phyloP scores from a whole-genome alignment of 2,113 vertebrate genomes.

The Atrichornis clamosus region DNA sequence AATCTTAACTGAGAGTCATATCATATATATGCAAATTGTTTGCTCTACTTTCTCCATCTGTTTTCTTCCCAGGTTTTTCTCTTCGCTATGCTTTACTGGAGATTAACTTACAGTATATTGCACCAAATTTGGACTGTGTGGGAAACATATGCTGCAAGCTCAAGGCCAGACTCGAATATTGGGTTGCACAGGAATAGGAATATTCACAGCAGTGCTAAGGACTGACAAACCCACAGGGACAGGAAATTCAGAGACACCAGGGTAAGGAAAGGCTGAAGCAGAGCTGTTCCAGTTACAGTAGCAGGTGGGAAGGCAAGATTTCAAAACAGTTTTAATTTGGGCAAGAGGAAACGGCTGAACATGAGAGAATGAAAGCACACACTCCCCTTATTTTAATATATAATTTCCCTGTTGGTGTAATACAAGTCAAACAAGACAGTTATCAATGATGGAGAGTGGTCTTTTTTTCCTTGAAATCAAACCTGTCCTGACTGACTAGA shows the following conservation, averaged over 20 bases:
- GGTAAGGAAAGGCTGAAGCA: slow-evolving; percentile 25
- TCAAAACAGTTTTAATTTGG: slow-evolving; percentile 35
- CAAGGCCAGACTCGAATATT: slow-evolving; percentile 56
- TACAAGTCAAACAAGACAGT: not conserved
- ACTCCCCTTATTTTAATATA: not conserved
- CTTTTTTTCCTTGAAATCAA: not conserved
- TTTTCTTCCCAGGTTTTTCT: slow-evolving; percentile 50
- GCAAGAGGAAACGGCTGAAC: slow-evolving; percentile 35
- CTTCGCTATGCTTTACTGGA: slow-evolving; percentile 27
- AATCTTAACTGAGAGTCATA: slow-evolving; percentile 60
- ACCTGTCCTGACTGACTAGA: not conserved
- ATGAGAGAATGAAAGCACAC: not conserved
- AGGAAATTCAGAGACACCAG: slow-evolving; percentile 39
- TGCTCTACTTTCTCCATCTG: slow-evolving; percentile 69
- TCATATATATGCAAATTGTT: slow-evolving; percentile 61
- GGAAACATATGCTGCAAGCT: slow-evolving; percentile 62
- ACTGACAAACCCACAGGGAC: slow-evolving; percentile 50
- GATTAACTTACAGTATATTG: slow-evolving; percentile 54
- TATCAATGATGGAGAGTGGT: not conserved
- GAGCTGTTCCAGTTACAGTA: slow-evolving; percentile 44
- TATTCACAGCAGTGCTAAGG: slow-evolving; percentile 41
- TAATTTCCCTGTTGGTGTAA: not conserved
- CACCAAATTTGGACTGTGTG: slow-evolving; percentile 51
- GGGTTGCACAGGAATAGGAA: slow-evolving; percentile 57
- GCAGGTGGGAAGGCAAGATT: slow-evolving; percentile 50